These are phyloP conservation scores for Apocheima hispidaria DNA, from an alignment of 2,888 invertebrate species.

Conservation along the genomic window DNA sequence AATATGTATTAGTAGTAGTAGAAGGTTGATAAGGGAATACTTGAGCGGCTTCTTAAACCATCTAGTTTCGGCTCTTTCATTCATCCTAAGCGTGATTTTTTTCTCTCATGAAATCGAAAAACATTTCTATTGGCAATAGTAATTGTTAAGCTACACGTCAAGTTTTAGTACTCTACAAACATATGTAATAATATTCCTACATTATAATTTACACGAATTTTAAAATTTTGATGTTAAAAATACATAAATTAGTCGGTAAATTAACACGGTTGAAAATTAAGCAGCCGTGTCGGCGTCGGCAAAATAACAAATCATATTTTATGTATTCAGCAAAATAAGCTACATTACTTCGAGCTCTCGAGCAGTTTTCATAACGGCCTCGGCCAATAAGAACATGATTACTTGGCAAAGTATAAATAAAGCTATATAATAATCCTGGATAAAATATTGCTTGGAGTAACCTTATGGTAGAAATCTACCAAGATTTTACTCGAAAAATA, in stretches of 20 bases:
- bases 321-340: slow-evolving; percentile 21
- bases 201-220: not conserved
- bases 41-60: too few relatives aligned
- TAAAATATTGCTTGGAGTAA: slow-evolving; percentile 14
- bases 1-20: too few relatives aligned
- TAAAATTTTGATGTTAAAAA: not conserved
- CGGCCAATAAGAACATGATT: slow-evolving; percentile 24
- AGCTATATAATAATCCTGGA: slow-evolving; percentile 20
- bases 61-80: too few relatives aligned
- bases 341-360: slow-evolving; percentile 12
- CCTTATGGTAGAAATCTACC: not conserved
- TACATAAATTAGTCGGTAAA: not conserved
- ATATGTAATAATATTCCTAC: too few relatives aligned
- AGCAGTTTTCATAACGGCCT: slow-evolving; percentile 17
- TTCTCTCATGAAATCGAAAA: too few relatives aligned
- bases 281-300: slow-evolving; percentile 8
- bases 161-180: too few relatives aligned
- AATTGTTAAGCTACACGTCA: too few relatives aligned
- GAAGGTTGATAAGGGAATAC: too few relatives aligned
- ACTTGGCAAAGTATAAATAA: slow-evolving; percentile 15
- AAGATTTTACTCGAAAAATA: not conserved
- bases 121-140: too few relatives aligned
- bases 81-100: too few relatives aligned
- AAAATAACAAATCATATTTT: slow-evolving; percentile 26
- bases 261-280: slow-evolving; percentile 16